Percentiles rank a stretch among this genome's conserved stretches.
These are phyloP conservation scores for Maconellicoccus hirsutus DNA, from an alignment of 1,140 invertebrate species.

Conservation along the genomic window DNA sequence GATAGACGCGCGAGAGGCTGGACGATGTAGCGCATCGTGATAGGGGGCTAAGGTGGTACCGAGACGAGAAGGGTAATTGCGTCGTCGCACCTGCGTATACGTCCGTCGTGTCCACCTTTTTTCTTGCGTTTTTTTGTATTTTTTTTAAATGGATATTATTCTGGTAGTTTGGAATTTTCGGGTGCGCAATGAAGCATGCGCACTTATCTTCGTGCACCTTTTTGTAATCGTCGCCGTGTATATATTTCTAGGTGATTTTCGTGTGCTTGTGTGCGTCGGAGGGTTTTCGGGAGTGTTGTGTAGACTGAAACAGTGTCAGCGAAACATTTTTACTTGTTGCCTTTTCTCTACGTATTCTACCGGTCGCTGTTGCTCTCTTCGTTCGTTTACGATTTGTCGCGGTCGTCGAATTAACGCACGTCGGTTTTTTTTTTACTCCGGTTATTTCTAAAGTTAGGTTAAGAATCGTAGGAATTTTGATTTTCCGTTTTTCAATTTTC, in stretches of 20 bases:
- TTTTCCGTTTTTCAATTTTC: neutral
- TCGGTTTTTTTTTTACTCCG: neutral
- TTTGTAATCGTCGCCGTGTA: neutral
- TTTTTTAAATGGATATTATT: neutral
- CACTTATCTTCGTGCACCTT: neutral
- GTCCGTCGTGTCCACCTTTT: conserved; percentile 13
- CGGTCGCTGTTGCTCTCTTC: conserved; percentile 11
- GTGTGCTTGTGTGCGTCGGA: conserved; percentile 10
- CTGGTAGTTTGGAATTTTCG: neutral
- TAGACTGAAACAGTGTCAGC: neutral
- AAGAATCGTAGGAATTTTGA: neutral
- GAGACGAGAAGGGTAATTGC: too few relatives aligned
- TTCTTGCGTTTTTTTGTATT: neutral
- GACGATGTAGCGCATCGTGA: too few relatives aligned
- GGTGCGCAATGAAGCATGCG: conserved; percentile 11
- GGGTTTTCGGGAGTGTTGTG: neutral
- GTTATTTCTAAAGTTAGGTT: neutral
- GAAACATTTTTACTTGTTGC: conserved; percentile 18
- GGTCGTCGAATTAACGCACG: neutral
- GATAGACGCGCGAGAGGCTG: too few relatives aligned
- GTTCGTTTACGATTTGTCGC: neutral
- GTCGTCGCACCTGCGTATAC: conserved; percentile 1
- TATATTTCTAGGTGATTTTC: conserved; percentile 3
- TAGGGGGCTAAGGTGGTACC: too few relatives aligned
- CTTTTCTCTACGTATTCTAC: conserved; percentile 13